phyloP scores from a whole-genome alignment of 2,888 invertebrate species.

The Thecocarcelia acutangulata region DNA sequence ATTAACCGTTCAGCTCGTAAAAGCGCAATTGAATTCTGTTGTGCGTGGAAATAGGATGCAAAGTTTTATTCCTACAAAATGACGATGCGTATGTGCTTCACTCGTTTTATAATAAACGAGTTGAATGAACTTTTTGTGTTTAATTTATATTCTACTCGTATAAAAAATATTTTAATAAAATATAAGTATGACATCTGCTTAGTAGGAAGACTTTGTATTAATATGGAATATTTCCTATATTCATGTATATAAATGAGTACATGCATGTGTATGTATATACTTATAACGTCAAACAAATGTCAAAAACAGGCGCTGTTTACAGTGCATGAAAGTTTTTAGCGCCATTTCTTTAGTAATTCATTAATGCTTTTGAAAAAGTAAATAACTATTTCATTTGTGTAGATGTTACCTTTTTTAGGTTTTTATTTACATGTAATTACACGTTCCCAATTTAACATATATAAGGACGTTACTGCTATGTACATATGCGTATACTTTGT shows the following conservation, averaged over 20 bases:
- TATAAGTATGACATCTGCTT: neutral
- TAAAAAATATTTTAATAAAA: conserved; percentile 18
- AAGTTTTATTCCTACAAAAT: conserved; percentile 16
- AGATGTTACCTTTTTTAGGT: neutral
- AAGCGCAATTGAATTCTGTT: too few relatives aligned
- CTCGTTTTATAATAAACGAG: conserved; percentile 48
- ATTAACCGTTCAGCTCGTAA: neutral
- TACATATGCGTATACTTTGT: too few relatives aligned
- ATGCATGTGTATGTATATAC: neutral
- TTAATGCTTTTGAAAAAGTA: neutral
- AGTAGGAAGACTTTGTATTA: too few relatives aligned
- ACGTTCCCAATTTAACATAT: too few relatives aligned
- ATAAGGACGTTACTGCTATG: too few relatives aligned
- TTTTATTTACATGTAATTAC: neutral
- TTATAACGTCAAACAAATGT: neutral
- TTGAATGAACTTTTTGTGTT: conserved; percentile 65
- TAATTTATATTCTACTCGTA: conserved; percentile 41
- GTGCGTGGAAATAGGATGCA: neutral
- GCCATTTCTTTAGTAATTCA: conserved; percentile 36
- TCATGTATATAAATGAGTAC: neutral
- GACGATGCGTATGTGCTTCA: conserved; percentile 27
- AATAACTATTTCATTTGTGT: too few relatives aligned
- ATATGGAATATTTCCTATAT: neutral
- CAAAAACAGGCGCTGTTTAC: neutral
- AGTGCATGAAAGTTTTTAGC: conserved; percentile 36